Base-by-base conservation (phyloP, 2,888 invertebrate species). In the Nemoura dubitans region DNA sequence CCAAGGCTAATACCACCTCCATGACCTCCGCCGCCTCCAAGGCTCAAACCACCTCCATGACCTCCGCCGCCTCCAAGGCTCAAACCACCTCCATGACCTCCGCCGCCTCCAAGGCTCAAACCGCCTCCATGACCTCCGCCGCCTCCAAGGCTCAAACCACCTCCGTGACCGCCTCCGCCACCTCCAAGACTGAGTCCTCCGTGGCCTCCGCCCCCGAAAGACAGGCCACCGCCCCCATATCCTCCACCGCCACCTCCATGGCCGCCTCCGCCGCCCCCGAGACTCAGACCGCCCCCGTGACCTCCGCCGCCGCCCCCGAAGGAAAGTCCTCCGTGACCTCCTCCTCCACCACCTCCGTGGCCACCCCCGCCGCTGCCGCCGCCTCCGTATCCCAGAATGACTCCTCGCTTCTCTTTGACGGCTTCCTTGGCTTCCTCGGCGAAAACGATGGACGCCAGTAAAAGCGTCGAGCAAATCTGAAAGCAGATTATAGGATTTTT, bases 21-120 rank as follows among this genome's bases (percentile, higher is more conserved):
- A 14, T 7, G 43, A 30, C 83, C 86, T 16, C 81, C 85, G 87
- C 29, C 30, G 88, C 92, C 93, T 87, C 94, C 92, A n/a, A n/a
- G n/a, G n/a, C n/a, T n/a, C n/a, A n/a, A n/a, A 84, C 85, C 92
- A 90, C 92, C 92, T 90, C 92, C 92, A 89, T 89, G 91, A 26
- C 87, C 21, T 10, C 21, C 78, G 21, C 77, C 81, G 42, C 85
- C 84, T 6, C 84, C 77, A 0, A n/a, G 25, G n/a, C 76, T 29
- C 21, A n/a, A 14, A 7, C 84, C 84, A 16, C 83, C 86, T 30
- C 82, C 81, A 29, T 28, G 29, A 0, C 87, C 86, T 27, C 84
- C 78, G 21, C 77, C 81, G 42, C 85, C 84, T 6, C 84, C 77
- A 0, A n/a, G 25, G n/a, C 76, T 29, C 21, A n/a, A 14, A 7